Evolutionary conservation across 2,113 vertebrate genomes (phyloP).

Genomic region (Vombatus ursinus): DNA sequence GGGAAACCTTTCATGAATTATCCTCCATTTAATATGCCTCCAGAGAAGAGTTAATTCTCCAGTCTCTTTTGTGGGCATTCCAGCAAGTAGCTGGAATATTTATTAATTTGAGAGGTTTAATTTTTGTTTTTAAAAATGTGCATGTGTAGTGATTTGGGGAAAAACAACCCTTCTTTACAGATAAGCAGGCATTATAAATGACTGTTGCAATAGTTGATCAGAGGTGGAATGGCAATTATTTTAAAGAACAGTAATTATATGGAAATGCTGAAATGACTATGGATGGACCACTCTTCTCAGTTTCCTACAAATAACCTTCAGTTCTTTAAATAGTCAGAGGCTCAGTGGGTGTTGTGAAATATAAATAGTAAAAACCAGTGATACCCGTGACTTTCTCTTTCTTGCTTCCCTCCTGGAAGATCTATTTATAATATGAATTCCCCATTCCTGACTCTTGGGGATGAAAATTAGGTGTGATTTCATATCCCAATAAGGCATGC

Average conservation of each 20-base stretch:
- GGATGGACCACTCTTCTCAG: slow-evolving; percentile 19
- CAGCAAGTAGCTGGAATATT: slow-evolving; percentile 46
- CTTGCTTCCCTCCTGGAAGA: neutral
- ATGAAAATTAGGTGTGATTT: slow-evolving; percentile 48
- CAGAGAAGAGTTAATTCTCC: slow-evolving; percentile 31
- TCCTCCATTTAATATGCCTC: slow-evolving; percentile 55
- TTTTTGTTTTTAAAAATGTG: slow-evolving; percentile 29
- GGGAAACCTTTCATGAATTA: slow-evolving; percentile 18
- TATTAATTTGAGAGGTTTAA: slow-evolving; percentile 57
- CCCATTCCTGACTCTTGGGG: slow-evolving; percentile 24
- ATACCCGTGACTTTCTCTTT: slow-evolving; percentile 22
- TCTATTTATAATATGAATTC: slow-evolving; percentile 36
- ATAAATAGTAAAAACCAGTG: slow-evolving; percentile 47
- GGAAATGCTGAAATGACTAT: slow-evolving; percentile 46
- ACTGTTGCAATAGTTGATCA: neutral
- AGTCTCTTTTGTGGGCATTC: neutral
- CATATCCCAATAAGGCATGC: slow-evolving; percentile 29
- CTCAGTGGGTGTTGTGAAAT: slow-evolving; percentile 26
- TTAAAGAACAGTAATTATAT: slow-evolving; percentile 36
- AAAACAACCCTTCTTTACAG: neutral
- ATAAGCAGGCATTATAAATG: neutral
- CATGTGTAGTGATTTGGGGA: neutral
- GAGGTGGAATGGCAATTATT: slow-evolving; percentile 46
- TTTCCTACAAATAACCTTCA: slow-evolving; percentile 46
- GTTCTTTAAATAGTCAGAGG: slow-evolving; percentile 59